Evolutionary conservation across 2,113 vertebrate genomes (phyloP).

Genomic region (Pomatorhinus ruficollis): DNA sequence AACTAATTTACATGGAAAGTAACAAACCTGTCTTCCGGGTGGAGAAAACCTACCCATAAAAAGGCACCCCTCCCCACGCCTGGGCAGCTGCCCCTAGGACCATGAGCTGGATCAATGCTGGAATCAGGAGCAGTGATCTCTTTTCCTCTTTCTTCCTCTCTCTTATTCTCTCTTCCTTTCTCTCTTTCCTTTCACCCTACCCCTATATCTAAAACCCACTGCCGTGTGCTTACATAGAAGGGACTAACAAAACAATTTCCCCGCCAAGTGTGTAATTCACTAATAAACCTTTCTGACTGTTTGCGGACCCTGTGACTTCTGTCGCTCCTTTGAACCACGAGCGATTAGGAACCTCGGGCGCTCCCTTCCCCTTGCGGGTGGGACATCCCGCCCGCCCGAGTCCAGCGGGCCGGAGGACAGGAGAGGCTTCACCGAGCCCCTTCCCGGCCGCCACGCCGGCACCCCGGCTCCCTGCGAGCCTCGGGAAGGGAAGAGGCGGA

Average conservation of each 20-base stretch:
- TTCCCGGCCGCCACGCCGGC: neutral
- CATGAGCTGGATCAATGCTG: neutral
- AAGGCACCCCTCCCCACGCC: neutral
- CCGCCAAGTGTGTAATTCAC: neutral
- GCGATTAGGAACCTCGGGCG: fast-evolving
- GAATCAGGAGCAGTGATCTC: neutral
- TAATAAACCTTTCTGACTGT: neutral
- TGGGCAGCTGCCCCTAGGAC: fast-evolving
- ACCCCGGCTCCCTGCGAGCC: no score
- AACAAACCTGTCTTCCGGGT: neutral
- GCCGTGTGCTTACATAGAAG: neutral
- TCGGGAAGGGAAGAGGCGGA: fast-evolving
- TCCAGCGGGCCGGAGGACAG: fast-evolving
- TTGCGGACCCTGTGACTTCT: neutral
- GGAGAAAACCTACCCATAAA: neutral
- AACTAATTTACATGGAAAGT: neutral
- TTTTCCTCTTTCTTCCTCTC: no score
- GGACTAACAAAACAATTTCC: neutral
- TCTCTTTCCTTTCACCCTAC: neutral
- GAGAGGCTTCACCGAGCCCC: fast-evolving
- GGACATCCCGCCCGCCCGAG: fast-evolving
- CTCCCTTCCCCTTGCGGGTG: fast-evolving
- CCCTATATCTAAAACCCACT: neutral
- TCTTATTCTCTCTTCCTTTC: neutral
- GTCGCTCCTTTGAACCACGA: neutral